Percentiles rank a stretch among this genome's conserved stretches.
Evolutionary conservation across 2,888 invertebrate species (phyloP).

Genomic region (Microdon myrmicae): DNA sequence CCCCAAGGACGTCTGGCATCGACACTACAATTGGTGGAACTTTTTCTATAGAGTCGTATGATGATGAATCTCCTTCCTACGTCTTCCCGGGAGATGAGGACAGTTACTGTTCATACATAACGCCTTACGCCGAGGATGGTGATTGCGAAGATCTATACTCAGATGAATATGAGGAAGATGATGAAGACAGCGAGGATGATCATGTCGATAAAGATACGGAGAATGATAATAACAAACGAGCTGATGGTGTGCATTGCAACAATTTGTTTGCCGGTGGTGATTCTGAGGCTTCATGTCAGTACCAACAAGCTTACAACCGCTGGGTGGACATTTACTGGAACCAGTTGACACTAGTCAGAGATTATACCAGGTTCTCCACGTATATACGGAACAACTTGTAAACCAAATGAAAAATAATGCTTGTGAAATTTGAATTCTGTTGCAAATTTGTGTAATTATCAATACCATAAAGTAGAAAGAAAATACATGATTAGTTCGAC

Average conservation of each 20-base stretch:
- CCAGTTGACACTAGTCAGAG: constrained; percentile 57
- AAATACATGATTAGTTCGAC: no score
- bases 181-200: constrained; percentile 17
- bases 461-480: no score
- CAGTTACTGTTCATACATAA: constrained; percentile 4
- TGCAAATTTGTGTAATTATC: no score
- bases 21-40: constrained; percentile 55
- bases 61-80: constrained; percentile 44
- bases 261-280: background rate
- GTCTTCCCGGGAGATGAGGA: constrained; percentile 36
- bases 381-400: no score
- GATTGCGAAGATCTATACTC: constrained; percentile 15
- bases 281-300: constrained; percentile 26
- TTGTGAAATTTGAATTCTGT: no score
- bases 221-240: background rate
- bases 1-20: constrained; percentile 62
- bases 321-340: constrained; percentile 58
- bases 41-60: constrained; percentile 17
- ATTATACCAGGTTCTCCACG: constrained; percentile 55
- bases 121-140: constrained; percentile 1
- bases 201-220: background rate
- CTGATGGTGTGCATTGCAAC: background rate
- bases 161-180: constrained; percentile 12
- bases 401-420: no score
- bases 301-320: constrained; percentile 53